Evolutionary conservation across 2,888 invertebrate species (phyloP), one percentile per base, ranked within the genome.

Genomic region (Mesorhabditis sp.): DNA sequence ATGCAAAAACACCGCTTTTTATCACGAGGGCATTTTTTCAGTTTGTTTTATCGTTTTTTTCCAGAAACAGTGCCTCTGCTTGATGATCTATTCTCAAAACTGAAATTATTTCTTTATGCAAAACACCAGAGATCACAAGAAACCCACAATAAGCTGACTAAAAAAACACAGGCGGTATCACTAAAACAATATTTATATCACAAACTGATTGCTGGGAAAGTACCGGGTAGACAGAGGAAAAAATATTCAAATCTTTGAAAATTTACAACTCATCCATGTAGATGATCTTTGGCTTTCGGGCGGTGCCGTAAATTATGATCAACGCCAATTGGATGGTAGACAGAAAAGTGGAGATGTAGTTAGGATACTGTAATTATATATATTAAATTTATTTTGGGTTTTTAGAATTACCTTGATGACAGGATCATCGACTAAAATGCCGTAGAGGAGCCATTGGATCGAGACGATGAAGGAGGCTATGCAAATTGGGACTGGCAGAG

Each of bases 401-500:
- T 45, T 66, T 50, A 65, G 42, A 66, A 61, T 66, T 66, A 93
- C 92, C 82, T 92, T 89, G 82, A 93, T 89, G 87, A 92, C 93
- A 71, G 88, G 86, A 86, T 93, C 92, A 75, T 90, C 87, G 70
- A 93, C 89, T 63, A 92, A 90, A 77, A 91, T 88, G 13, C 93
- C 93, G 86, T 94, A 94, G 0, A 92, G 83, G 67, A 92, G 88
- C 94, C 93, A 94, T 85, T 91, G 89, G 75, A 90, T 89, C 43
- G 91, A 90, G 13, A 94, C 93, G 5, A 93, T 83, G 45, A 92
- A 90, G 75, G 92, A 93, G 78, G 92, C 91, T 50, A 92, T 87
- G 82, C 94, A 93, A 71, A 95, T 89, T 6, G 93, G 92, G 86
- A 95, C 92, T 4, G 95, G 94, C 87, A 96, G 89, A 58, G 91